Evolutionary conservation across 2,113 vertebrate species (phyloP).

Genomic region (Elanoides forficatus): DNA sequence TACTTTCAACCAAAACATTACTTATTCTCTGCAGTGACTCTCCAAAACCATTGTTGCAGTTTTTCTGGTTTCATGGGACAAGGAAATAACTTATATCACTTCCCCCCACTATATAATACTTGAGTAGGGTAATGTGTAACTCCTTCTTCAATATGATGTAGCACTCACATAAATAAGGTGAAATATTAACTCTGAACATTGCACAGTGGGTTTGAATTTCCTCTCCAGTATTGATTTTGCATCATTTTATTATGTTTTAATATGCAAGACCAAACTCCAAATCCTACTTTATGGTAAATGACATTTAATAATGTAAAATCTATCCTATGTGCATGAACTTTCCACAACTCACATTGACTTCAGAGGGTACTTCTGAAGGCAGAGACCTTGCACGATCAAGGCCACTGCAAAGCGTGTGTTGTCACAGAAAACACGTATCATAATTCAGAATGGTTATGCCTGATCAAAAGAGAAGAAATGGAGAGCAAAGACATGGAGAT

Average conservation of each 20-base stretch:
- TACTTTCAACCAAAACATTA: not conserved
- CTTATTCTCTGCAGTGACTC: not conserved
- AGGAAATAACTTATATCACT: not conserved
- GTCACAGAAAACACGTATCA: not conserved
- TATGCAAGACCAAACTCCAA: not conserved
- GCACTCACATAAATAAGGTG: not conserved
- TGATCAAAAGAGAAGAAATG: fast-evolving
- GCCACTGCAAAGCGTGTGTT: fast-evolving
- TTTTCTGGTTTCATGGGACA: not conserved
- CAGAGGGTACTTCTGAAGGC: not conserved
- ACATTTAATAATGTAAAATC: not conserved
- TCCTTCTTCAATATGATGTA: not conserved
- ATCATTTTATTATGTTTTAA: not conserved
- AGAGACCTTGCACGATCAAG: not conserved
- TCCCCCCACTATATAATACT: not conserved
- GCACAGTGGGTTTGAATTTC: not conserved
- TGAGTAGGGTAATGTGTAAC: not conserved
- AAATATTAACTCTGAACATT: not conserved
- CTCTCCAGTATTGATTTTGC: not conserved
- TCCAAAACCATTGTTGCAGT: not conserved
- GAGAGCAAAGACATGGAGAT: not conserved
- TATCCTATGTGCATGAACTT: not conserved
- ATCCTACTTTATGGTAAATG: not conserved
- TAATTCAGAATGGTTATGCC: not conserved
- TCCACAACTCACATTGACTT: not conserved